Conservation (phyloP, 2,888 invertebrate genomes). For the Eugnorisma glareosa region DNA sequence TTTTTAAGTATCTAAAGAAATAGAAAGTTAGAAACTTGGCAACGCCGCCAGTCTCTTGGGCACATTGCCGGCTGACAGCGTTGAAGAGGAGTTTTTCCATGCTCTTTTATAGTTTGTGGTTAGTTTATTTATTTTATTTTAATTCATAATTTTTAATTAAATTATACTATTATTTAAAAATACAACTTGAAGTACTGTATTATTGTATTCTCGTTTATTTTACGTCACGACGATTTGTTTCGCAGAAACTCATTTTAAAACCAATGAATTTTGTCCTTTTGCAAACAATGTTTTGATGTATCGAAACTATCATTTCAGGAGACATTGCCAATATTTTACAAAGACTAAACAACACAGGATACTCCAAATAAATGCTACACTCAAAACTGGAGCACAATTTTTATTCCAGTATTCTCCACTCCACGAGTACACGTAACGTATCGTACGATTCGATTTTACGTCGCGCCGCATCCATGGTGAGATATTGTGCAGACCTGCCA, state of each 20-base stretch:
- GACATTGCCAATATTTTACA: background rate
- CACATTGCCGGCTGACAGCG: no score
- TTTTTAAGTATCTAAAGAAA: no score
- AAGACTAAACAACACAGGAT: constrained; percentile 8
- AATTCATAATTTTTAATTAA: no score
- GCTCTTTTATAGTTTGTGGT: no score
- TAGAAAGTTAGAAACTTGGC: no score
- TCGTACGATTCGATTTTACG: constrained; percentile 38
- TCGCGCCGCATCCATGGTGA: constrained; percentile 17
- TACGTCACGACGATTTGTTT: background rate
- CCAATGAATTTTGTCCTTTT: background rate
- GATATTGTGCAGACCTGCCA: constrained; percentile 25
- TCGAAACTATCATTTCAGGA: background rate
- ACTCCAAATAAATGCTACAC: constrained; percentile 13
- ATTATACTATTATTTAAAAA: no score
- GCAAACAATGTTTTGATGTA: background rate
- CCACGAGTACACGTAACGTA: constrained; percentile 41
- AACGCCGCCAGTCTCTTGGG: no score
- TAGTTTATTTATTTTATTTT: no score
- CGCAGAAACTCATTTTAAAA: background rate
- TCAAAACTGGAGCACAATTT: constrained; percentile 27
- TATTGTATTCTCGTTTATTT: no score
- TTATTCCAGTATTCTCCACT: constrained; percentile 38
- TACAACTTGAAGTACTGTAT: no score
- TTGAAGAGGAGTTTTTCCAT: no score